These are phyloP conservation scores for Sebastes hubbsi DNA, from an alignment of 2,797 vertebrate genomes.

Conservation along the genomic window DNA sequence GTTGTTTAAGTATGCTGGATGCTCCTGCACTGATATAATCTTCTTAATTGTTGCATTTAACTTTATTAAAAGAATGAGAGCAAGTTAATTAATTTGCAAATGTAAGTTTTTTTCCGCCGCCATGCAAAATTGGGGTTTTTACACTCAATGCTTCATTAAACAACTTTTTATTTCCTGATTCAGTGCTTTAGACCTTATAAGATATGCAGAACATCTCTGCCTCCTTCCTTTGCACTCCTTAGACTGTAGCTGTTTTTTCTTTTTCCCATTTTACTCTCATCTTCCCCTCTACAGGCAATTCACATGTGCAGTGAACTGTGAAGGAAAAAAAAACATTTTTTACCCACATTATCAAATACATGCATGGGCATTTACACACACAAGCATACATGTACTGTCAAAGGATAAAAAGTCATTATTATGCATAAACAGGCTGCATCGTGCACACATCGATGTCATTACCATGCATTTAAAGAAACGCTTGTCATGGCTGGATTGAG, in stretches of 20 bases:
- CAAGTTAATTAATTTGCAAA: not conserved
- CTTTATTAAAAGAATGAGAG: slow-evolving; percentile 7
- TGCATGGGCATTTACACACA: slow-evolving; percentile 52
- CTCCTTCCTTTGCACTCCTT: slow-evolving; percentile 13
- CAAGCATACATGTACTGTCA: slow-evolving; percentile 27
- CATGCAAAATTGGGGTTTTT: not conserved
- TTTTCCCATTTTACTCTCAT: slow-evolving; percentile 56
- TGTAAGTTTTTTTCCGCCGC: not conserved
- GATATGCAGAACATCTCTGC: slow-evolving; percentile 2
- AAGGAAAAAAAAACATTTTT: slow-evolving; percentile 63
- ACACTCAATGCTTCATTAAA: slow-evolving; percentile 5
- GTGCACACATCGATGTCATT: slow-evolving; percentile 30
- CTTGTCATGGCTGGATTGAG: slow-evolving; percentile 17
- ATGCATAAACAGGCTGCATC: slow-evolving; percentile 35
- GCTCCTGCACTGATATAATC: not conserved
- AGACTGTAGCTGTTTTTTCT: slow-evolving; percentile 24
- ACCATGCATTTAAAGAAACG: slow-evolving; percentile 44
- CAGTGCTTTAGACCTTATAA: not conserved
- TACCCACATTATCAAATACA: slow-evolving; percentile 52
- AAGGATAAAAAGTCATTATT: slow-evolving; percentile 42
- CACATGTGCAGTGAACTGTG: slow-evolving; percentile 76
- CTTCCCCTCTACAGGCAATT: slow-evolving; percentile 56
- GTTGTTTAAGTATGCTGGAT: not conserved
- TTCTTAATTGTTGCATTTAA: not conserved
- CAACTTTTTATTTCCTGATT: slow-evolving; percentile 16